Conservation (phyloP, 2,113 vertebrate species). For the Pseudopipra pipra region DNA sequence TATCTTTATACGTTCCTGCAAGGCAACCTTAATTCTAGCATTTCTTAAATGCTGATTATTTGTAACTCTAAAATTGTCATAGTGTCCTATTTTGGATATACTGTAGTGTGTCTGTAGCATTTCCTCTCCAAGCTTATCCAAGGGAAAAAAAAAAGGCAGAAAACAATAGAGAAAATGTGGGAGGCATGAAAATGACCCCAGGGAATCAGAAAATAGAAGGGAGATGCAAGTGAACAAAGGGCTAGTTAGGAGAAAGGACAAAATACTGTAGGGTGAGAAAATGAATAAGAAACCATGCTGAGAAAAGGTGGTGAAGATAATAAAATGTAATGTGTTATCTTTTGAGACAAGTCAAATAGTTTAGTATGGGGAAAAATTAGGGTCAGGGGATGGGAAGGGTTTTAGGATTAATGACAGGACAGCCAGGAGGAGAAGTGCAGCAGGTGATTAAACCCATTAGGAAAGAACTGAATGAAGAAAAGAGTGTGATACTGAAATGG, state of each 20-base stretch:
- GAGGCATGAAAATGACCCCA: not conserved
- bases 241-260: not conserved
- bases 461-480: not conserved
- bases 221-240: not conserved
- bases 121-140: not conserved
- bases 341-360: not conserved
- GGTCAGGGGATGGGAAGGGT: not conserved
- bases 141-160: not conserved
- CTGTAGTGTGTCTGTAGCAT: not conserved
- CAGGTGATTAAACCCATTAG: not conserved
- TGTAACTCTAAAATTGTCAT: not conserved
- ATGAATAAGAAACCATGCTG: not conserved
- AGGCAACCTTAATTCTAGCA: not conserved
- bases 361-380: not conserved
- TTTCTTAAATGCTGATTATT: slow-evolving; percentile 7
- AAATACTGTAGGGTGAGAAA: not conserved
- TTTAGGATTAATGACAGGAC: not conserved
- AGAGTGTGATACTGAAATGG: not conserved
- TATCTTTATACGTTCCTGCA: not conserved
- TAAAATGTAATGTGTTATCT: not conserved
- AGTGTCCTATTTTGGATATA: not conserved
- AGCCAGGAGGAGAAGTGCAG: not conserved
- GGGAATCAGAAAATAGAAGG: not conserved
- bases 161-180: not conserved
- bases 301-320: not conserved